Evolutionary conservation across 2,888 invertebrate genomes (phyloP), one percentile per base, ranked within the genome.

Genomic region (Rhingia campestris): DNA sequence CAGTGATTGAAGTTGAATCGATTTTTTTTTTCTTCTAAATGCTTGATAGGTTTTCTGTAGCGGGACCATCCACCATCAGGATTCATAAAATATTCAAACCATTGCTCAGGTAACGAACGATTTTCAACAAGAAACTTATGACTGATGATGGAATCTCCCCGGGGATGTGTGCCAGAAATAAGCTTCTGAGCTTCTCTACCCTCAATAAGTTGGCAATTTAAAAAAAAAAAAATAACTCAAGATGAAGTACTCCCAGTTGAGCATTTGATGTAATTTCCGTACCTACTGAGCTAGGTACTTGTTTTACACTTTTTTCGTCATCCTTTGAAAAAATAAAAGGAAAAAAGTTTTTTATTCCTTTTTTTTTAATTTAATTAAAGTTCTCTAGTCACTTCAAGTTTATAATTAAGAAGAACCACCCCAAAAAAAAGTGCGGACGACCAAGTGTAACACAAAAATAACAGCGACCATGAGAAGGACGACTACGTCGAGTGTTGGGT

Each of bases 141-240:
- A 81, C 76, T 81, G 81, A 61, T 81, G 81, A 81, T 70, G 53
- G 76, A 54, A 67, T 63, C 54, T 80, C 76, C 37, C 72, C 56
- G 59, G 61, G 39, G 64, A 39, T 53, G 67, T 66, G 63, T 33
- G 41, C 12, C 45, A 14, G 58, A 39, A 58, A 61, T 67, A 69
- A 74, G 63, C 58, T 75, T 70, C 73, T 51, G n/a, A 64, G 67
- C 66, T 41, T 54, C 64, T 67, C 74, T 54, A 30, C 49, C 30
- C 49, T 49, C 22, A 10, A 75, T 81, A 66, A 75, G 58, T 70
- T 67, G 41, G 49, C 61, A 61, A 49, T 22, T 22, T 22, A 22
- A 22, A 22, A 22, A 22, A 22, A n/a, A 22, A 22, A 22, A 22
- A 22, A 2, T 22, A 22, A 22, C 22, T 22, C 10, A 72, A 43